Conservation (phyloP, 1,140 invertebrate genomes). For the Papilio polyxenes region DNA sequence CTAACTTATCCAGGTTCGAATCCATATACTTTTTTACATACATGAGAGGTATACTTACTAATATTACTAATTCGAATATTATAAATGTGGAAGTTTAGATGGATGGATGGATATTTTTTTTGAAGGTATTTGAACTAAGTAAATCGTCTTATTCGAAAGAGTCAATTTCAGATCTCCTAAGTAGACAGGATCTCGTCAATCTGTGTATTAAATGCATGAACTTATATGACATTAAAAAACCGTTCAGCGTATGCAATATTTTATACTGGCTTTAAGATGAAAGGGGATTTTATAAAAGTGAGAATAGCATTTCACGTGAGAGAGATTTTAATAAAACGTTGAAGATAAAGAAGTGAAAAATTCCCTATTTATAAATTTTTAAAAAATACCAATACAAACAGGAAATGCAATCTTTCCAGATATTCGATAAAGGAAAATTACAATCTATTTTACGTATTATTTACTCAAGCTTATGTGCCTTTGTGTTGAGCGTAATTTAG, state of each 20-base stretch:
- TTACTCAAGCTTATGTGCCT: not conserved
- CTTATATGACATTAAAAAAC: not conserved
- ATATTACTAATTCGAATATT: too few species aligned
- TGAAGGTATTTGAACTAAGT: too few species aligned
- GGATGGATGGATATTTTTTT: too few species aligned
- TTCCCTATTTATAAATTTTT: not conserved
- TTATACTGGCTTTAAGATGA: not conserved
- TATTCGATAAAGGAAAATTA: not conserved
- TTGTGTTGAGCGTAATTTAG: too few species aligned
- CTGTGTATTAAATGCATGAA: not conserved
- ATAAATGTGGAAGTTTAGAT: too few species aligned
- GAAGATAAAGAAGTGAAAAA: not conserved
- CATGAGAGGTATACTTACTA: too few species aligned
- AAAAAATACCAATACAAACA: not conserved
- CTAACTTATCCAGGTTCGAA: too few species aligned
- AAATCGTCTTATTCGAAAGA: too few species aligned
- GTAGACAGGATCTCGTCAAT: too few species aligned
- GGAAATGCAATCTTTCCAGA: not conserved
- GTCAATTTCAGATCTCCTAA: too few species aligned
- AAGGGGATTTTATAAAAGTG: slow-evolving; percentile 12
- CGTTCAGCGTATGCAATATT: slow-evolving; percentile 8
- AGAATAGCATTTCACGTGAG: slow-evolving; percentile 10
- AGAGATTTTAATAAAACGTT: slow-evolving; percentile 7
- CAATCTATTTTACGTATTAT: not conserved
- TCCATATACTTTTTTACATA: too few species aligned